Conservation (phyloP, 2,113 vertebrate genomes). For the Dicentrarchus labrax region DNA sequence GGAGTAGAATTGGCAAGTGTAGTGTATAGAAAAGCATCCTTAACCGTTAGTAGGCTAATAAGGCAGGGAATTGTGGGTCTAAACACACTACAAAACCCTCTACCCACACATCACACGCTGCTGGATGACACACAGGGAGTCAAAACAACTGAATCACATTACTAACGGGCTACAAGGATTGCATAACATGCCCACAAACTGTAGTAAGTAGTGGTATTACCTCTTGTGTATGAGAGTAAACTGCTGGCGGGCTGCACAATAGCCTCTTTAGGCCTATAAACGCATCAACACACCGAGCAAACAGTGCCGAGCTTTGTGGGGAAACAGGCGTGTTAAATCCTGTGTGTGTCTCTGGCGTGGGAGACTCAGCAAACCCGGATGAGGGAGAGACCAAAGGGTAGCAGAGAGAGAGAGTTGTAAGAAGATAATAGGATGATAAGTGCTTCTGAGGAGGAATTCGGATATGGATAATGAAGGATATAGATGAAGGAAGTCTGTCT, state of each 20-base stretch:
- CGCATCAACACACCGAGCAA: constrained; percentile 58
- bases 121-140: constrained; percentile 38
- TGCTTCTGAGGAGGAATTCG: constrained; percentile 43
- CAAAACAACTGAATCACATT: constrained; percentile 45
- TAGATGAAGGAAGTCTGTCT: constrained; percentile 52
- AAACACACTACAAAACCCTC: constrained; percentile 7
- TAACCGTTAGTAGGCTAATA: constrained; percentile 1
- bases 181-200: constrained; percentile 49
- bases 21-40: neutral
- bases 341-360: constrained; percentile 55
- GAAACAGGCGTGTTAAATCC: constrained; percentile 70
- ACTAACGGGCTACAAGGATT: constrained; percentile 35
- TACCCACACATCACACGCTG: constrained; percentile 10
- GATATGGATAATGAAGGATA: constrained; percentile 58
- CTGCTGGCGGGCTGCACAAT: constrained; percentile 58
- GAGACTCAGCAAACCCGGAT: constrained; percentile 62
- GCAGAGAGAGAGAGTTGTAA: constrained; percentile 34
- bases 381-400: constrained; percentile 57
- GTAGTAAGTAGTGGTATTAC: constrained; percentile 51
- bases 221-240: constrained; percentile 44
- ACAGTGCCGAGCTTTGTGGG: constrained; percentile 60
- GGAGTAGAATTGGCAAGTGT: constrained; percentile 9
- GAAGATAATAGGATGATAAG: constrained; percentile 52
- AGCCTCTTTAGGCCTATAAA: constrained; percentile 52
- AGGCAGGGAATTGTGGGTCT: constrained; percentile 10